Percentiles rank a stretch among this genome's conserved stretches.
Evolutionary conservation across 1,140 invertebrate species (phyloP).

Genomic region (Calephelis nemesis): DNA sequence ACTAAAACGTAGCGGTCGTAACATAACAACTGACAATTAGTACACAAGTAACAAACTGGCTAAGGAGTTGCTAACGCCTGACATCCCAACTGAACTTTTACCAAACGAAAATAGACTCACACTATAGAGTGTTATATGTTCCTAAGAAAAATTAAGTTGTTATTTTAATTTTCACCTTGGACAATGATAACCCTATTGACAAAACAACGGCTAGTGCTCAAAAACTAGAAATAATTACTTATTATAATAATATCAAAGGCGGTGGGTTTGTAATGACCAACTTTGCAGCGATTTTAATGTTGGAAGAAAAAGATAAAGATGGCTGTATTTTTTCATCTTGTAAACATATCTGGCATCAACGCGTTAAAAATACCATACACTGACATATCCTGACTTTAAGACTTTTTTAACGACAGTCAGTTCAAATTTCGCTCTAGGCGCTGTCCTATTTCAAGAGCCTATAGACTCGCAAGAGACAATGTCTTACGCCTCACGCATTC

Average conservation of each 20-base stretch:
- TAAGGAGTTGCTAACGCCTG: slow-evolving; percentile 28
- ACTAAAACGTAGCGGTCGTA: slow-evolving; percentile 36
- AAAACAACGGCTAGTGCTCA: slow-evolving; percentile 22
- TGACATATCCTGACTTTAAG: too few species aligned
- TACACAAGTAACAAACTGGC: slow-evolving; percentile 33
- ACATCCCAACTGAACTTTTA: slow-evolving; percentile 37
- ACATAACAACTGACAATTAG: slow-evolving; percentile 39
- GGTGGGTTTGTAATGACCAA: slow-evolving; percentile 48
- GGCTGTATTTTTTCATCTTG: slow-evolving; percentile 44
- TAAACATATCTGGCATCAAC: slow-evolving; percentile 11
- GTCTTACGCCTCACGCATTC: too few species aligned
- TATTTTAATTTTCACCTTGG: slow-evolving; percentile 43
- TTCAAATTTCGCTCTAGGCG: too few species aligned
- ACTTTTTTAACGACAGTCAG: too few species aligned
- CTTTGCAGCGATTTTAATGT: slow-evolving; percentile 41
- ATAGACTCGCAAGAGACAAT: too few species aligned
- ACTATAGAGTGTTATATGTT: slow-evolving; percentile 40
- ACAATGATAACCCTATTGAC: slow-evolving; percentile 41
- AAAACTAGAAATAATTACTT: slow-evolving; percentile 46
- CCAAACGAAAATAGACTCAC: slow-evolving; percentile 30
- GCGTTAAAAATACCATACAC: too few species aligned
- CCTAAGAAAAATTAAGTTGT: slow-evolving; percentile 44
- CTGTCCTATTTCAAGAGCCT: too few species aligned
- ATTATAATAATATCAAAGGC: slow-evolving; percentile 48
- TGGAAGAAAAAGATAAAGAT: too few species aligned